These are phyloP conservation scores for Drosophila austrosaltans DNA, from an alignment of 2,888 invertebrate species.

Conservation along the genomic window DNA sequence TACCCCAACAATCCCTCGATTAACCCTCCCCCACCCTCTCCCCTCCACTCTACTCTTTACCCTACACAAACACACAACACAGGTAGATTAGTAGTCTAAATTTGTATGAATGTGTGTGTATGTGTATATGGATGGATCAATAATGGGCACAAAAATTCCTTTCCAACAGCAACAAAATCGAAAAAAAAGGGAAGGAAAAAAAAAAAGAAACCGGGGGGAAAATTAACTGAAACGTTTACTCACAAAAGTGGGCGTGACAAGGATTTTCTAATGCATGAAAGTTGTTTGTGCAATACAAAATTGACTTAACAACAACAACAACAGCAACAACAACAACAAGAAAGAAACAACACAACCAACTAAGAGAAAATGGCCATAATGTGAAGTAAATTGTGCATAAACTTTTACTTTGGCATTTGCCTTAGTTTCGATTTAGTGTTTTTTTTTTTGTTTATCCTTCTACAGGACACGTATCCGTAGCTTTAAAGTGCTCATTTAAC, in stretches of 20 bases:
- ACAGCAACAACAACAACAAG: constrained; percentile 40
- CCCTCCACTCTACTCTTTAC: neutral
- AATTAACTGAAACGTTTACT: constrained; percentile 49
- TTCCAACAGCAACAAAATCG: constrained; percentile 38
- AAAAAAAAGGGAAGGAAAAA: constrained; percentile 3
- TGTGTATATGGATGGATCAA: constrained; percentile 60
- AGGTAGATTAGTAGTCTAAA: constrained; percentile 13
- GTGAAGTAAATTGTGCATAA: constrained; percentile 70
- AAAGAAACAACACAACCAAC: constrained; percentile 26
- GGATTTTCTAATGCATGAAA: constrained; percentile 72
- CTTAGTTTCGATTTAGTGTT: constrained; percentile 27
- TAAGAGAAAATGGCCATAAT: constrained; percentile 59
- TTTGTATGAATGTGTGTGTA: constrained; percentile 19
- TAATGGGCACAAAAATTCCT: constrained; percentile 74
- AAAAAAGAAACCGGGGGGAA: constrained; percentile 5
- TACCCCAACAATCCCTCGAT: constrained; percentile 3
- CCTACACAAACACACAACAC: neutral
- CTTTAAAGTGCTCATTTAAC: too few species aligned
- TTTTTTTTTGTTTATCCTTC: neutral
- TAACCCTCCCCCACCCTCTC: neutral
- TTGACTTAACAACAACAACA: constrained; percentile 35
- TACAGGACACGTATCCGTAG: too few species aligned
- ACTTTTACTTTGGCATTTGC: constrained; percentile 57
- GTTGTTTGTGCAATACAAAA: constrained; percentile 51
- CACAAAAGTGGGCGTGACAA: constrained; percentile 28